Conservation (phyloP, 1,140 invertebrate species). For the Acromyrmex heyeri region DNA sequence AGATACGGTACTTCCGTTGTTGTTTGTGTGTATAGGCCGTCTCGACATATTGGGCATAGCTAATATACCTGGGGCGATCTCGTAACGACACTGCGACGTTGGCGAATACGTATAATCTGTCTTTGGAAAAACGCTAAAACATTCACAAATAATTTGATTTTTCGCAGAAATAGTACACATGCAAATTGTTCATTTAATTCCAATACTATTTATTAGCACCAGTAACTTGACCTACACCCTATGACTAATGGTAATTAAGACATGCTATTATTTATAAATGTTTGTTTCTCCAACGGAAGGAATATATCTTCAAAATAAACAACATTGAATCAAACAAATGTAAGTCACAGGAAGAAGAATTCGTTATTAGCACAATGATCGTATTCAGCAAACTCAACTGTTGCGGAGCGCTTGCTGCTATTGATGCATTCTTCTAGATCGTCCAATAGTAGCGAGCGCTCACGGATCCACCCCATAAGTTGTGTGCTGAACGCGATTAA, state of each 20-base stretch:
- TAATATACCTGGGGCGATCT: constrained; percentile 91
- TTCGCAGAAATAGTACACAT: neutral
- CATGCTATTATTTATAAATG: constrained; percentile 22
- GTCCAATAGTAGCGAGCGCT: no score
- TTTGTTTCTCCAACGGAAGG: constrained; percentile 7
- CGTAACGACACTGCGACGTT: constrained; percentile 91
- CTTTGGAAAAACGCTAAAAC: constrained; percentile 90
- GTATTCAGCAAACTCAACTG: no score
- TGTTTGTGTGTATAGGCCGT: constrained; percentile 86
- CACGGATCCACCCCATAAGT: no score
- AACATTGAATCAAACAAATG: neutral
- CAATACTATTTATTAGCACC: neutral
- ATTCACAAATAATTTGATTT: constrained; percentile 25
- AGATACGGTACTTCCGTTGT: constrained; percentile 74
- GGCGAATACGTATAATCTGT: constrained; percentile 94
- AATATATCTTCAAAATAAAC: neutral
- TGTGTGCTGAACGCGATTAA: no score
- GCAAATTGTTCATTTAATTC: constrained; percentile 6
- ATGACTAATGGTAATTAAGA: neutral
- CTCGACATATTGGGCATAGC: constrained; percentile 95
- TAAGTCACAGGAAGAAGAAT: neutral
- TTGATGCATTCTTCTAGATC: no score
- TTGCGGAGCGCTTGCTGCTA: no score
- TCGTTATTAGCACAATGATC: neutral
- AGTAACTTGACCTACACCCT: neutral